These are phyloP conservation scores for Anthoscopus minutus DNA, from an alignment of 2,113 vertebrate species.

Conservation along the genomic window DNA sequence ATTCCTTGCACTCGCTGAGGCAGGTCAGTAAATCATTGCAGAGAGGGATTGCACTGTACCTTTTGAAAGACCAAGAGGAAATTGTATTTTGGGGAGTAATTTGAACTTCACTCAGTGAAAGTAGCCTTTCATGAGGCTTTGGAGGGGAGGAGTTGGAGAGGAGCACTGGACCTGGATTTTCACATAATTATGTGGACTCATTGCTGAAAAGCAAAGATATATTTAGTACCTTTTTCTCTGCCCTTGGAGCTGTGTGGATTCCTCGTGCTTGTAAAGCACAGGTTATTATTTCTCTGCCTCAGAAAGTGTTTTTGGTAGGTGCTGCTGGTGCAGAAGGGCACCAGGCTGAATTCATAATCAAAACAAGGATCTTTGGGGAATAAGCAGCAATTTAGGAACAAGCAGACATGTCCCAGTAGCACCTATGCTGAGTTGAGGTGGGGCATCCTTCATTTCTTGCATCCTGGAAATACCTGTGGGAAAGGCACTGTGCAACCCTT, in stretches of 20 bases:
- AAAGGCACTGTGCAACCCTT: not conserved
- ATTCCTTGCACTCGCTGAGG: rapidly evolving
- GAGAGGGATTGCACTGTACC: not conserved
- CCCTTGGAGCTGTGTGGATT: not conserved
- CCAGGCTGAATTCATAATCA: not conserved
- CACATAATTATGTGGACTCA: not conserved
- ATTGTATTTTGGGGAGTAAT: not conserved
- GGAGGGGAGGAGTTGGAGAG: not conserved
- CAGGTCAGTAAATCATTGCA: not conserved
- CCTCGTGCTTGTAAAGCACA: not conserved
- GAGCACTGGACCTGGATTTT: not conserved
- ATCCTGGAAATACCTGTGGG: not conserved
- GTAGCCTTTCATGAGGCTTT: not conserved
- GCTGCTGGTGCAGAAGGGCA: not conserved
- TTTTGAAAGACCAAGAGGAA: not conserved
- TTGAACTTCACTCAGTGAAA: not conserved
- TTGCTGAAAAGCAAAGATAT: not conserved
- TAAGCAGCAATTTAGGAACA: not conserved
- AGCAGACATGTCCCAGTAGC: not conserved
- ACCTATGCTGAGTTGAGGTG: not conserved
- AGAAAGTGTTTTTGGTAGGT: not conserved
- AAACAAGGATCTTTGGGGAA: not conserved
- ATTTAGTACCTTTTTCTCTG: not conserved
- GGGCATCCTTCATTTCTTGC: not conserved
- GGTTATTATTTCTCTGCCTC: not conserved